These are phyloP conservation scores for Oscarella lobularis DNA, from an alignment of 37 sponge, comb jelly and placozoan species.

Conservation along the genomic window DNA sequence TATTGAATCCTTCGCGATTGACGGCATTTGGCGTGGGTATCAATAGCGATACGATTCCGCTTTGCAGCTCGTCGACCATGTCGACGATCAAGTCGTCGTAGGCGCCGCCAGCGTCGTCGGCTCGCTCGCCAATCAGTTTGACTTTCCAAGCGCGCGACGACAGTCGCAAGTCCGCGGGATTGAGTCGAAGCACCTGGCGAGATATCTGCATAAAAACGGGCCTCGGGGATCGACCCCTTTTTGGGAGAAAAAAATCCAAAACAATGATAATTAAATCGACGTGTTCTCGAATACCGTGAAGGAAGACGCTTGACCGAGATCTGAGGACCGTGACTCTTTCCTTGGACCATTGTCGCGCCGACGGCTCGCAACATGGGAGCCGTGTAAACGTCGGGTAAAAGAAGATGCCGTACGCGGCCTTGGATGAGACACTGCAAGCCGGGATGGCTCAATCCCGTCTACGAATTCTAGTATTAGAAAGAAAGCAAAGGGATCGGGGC, in stretches of 20 bases:
- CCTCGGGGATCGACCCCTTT: slow-evolving; percentile 11
- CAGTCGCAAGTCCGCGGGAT: slow-evolving; percentile 38
- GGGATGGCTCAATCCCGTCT: background rate
- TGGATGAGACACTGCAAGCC: background rate
- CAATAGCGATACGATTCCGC: slow-evolving; percentile 39
- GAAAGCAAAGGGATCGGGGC: background rate
- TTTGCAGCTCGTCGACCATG: slow-evolving; percentile 51
- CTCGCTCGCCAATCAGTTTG: slow-evolving; percentile 68
- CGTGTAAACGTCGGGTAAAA: slow-evolving; percentile 4
- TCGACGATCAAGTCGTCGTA: slow-evolving; percentile 83
- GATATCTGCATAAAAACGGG: slow-evolving; percentile 54
- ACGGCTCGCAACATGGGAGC: slow-evolving; percentile 15
- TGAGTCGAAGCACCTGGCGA: slow-evolving; percentile 38
- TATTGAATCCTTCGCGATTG: slow-evolving; percentile 66
- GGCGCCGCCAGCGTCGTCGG: slow-evolving; percentile 93
- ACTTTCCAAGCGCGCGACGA: slow-evolving; percentile 78
- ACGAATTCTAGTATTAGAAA: no score
- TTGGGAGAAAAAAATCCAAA: background rate
- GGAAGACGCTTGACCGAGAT: slow-evolving; percentile 47
- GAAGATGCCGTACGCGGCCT: background rate
- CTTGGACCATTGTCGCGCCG: slow-evolving; percentile 41
- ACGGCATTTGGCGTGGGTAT: slow-evolving; percentile 68
- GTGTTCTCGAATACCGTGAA: slow-evolving; percentile 30
- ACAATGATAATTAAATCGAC: background rate
- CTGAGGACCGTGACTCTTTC: slow-evolving; percentile 48